Evolutionary conservation across 2,888 invertebrate species (phyloP), one percentile per base, ranked within the genome.

Genomic region (Drosophila pseudotakahashii): DNA sequence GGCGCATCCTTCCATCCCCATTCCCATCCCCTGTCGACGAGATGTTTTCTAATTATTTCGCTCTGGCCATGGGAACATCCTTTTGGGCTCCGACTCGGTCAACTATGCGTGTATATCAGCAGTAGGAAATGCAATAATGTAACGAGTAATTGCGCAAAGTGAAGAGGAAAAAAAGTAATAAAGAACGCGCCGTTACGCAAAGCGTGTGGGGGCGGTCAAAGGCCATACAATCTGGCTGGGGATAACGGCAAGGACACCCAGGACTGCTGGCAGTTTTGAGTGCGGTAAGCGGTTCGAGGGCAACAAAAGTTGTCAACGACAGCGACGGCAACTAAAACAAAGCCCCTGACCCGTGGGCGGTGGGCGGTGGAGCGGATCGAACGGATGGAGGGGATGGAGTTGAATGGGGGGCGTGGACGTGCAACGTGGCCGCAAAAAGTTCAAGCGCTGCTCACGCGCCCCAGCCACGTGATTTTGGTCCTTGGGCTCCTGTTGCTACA

Each of bases 61-160:
- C 36, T 26, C 44, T 57, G 62, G 66, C 36, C n/a, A 23, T 51
- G 62, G 63, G 66, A 66, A 54, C 62, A 71, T 37, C 52, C 63
- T 58, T 39, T 58, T 57, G 7, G 23, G 30, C 26, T 30, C 37
- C 7, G 30, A n/a, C 57, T 53, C 59, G 79, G 79, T 76, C 70
- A 85, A 78, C 79, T 84, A 86, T 77, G 76, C 81, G 74, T 80
- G 82, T 81, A 68, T 89, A 88, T 86, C 89, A 74, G 55, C 73
- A 84, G 72, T 77, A 78, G 79, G 74, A 81, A 89, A 80, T 88
- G 89, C 82, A 88, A 89, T 89, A 88, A 89, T 78, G 82, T 89
- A 89, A 89, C 82, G 89, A 89, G 88, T 89, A 89, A 88, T 89
- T 89, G 89, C 79, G 85, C 78, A 84, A 78, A 81, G 26, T 6